phyloP scores from a whole-genome alignment of 1,140 invertebrate genomes.

The Hylaeus anthracinus region DNA sequence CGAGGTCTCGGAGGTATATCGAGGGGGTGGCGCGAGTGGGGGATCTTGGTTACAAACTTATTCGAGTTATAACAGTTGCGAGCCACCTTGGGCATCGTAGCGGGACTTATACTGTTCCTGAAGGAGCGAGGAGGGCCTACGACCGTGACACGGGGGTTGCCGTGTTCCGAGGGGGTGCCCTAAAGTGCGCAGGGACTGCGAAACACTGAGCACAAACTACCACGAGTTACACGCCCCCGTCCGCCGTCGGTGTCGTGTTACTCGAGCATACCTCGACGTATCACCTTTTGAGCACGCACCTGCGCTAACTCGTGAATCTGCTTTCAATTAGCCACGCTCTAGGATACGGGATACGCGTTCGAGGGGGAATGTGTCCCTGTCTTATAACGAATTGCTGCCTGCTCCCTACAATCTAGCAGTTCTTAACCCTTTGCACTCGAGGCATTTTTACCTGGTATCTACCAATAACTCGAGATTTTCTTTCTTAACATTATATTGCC shows the following conservation, averaged over 20 bases:
- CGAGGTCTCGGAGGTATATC: constrained; percentile 34
- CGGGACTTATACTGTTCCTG: background rate
- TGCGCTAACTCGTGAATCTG: constrained; percentile 37
- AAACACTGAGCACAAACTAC: constrained; percentile 7
- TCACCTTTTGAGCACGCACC: constrained; percentile 38
- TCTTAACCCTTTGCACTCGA: too few species aligned
- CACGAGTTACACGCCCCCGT: background rate
- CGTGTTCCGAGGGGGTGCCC: background rate
- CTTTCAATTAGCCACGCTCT: constrained; percentile 38
- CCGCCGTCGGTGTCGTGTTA: constrained; percentile 16
- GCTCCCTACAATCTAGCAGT: background rate
- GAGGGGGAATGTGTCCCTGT: background rate
- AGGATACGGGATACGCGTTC: constrained; percentile 19
- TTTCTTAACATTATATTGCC: too few species aligned
- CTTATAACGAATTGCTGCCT: constrained; percentile 25
- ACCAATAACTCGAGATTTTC: too few species aligned
- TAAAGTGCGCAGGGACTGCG: constrained; percentile 28
- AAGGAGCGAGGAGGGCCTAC: background rate
- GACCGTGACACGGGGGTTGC: background rate
- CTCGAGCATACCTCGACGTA: constrained; percentile 5
- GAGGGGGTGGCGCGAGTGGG: background rate
- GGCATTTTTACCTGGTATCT: too few species aligned
- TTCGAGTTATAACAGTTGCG: constrained; percentile 58
- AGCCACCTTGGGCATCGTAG: constrained; percentile 37
- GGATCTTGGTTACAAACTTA: constrained; percentile 55